phyloP scores from a whole-genome alignment of 2,888 invertebrate species.

The Nomada lathburiana region DNA sequence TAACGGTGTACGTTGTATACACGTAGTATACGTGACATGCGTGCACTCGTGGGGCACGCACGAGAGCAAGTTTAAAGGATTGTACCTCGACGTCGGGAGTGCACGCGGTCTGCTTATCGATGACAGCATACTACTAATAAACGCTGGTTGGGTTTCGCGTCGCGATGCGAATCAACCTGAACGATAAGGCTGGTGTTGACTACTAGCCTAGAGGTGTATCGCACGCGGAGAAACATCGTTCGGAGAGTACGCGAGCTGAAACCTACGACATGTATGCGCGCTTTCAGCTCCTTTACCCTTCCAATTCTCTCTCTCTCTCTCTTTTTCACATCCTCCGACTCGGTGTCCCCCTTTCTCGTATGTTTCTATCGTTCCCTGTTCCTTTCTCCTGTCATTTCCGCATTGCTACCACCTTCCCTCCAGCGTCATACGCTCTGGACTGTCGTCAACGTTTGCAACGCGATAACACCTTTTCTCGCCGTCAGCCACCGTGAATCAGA shows the following conservation, averaged over 20 bases:
- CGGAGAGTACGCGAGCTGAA: not conserved
- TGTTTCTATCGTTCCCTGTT: too few relatives aligned
- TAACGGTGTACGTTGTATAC: constrained; percentile 76
- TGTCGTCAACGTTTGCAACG: constrained; percentile 21
- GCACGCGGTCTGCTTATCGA: constrained; percentile 55
- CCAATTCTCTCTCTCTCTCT: not conserved
- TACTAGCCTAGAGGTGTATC: constrained; percentile 15
- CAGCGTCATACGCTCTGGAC: not conserved
- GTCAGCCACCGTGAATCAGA: constrained; percentile 22
- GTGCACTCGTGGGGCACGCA: constrained; percentile 53
- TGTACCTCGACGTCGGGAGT: constrained; percentile 39
- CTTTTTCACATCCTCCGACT: not conserved
- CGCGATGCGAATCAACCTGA: constrained; percentile 41
- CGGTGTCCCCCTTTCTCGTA: not conserved
- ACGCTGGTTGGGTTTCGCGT: constrained; percentile 44
- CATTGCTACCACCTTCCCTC: not conserved
- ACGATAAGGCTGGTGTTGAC: constrained; percentile 31
- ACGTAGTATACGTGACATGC: constrained; percentile 66
- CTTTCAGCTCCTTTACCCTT: not conserved
- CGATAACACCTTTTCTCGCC: constrained; percentile 31
- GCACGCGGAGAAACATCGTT: constrained; percentile 1
- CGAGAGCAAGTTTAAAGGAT: constrained; percentile 30
- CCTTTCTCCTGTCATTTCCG: too few relatives aligned
- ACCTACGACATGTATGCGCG: not conserved
- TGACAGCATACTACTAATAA: constrained; percentile 51